Evolutionary conservation across 2,888 invertebrate genomes (phyloP).

Genomic region (Drosophila hamatofila): DNA sequence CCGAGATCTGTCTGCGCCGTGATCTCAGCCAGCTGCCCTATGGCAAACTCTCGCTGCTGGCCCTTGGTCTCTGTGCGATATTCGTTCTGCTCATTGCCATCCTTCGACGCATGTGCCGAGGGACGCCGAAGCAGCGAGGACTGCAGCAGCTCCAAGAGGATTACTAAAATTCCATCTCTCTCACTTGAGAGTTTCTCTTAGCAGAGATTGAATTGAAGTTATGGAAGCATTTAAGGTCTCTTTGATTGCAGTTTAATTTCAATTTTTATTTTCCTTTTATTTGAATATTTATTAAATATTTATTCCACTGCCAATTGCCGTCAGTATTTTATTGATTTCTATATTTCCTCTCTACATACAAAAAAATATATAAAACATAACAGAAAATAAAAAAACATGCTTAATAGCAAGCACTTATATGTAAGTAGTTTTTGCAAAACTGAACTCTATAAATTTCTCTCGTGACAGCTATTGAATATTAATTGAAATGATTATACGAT

Average conservation of each 20-base stretch:
- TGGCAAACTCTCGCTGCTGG: slow-evolving; percentile 82
- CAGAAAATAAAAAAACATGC: neutral
- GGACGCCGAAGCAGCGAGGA: slow-evolving; percentile 60
- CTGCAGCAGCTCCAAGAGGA: slow-evolving; percentile 71
- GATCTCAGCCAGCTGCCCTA: slow-evolving; percentile 85
- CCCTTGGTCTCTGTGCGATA: slow-evolving; percentile 82
- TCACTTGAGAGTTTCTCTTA: too few species aligned
- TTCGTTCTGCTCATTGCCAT: slow-evolving; percentile 83
- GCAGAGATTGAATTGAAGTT: neutral
- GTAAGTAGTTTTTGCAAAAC: slow-evolving; percentile 61
- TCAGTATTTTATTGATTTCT: neutral
- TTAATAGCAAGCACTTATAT: slow-evolving; percentile 47
- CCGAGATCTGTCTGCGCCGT: slow-evolving; percentile 89
- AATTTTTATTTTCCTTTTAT: neutral
- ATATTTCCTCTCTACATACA: slow-evolving; percentile 2
- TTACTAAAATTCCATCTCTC: slow-evolving; percentile 46
- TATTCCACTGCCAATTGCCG: slow-evolving; percentile 17
- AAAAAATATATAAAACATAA: neutral
- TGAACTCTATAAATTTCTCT: slow-evolving; percentile 51
- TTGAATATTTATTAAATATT: neutral
- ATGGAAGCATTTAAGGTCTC: neutral
- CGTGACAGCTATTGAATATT: slow-evolving; percentile 70
- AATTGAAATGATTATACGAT: slow-evolving; percentile 58
- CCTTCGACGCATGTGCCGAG: slow-evolving; percentile 82
- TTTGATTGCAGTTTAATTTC: neutral